Conservation (phyloP, 2,888 invertebrate genomes). For the Horisme vitalbata region DNA sequence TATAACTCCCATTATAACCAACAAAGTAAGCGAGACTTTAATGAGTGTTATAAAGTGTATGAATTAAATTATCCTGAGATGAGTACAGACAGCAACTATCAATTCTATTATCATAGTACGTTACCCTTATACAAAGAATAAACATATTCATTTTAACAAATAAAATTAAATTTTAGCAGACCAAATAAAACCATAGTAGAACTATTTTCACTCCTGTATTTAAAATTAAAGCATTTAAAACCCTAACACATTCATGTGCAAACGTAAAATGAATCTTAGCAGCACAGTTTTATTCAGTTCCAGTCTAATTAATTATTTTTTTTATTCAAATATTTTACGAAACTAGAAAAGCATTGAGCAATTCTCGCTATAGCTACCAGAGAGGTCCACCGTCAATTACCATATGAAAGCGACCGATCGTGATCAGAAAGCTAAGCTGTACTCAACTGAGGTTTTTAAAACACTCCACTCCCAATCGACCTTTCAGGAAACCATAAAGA, state of each 20-base stretch:
- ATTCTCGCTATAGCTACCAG: slow-evolving; percentile 3
- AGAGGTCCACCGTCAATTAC: slow-evolving; percentile 17
- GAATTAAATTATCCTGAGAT: slow-evolving; percentile 1
- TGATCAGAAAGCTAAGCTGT: slow-evolving; percentile 14
- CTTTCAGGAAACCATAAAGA: not conserved
- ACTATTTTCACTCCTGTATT: no score
- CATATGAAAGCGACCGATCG: slow-evolving; percentile 22
- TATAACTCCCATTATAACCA: not conserved
- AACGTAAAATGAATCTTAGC: not conserved
- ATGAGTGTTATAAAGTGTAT: not conserved
- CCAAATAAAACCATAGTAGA: no score
- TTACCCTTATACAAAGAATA: no score
- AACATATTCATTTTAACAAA: no score
- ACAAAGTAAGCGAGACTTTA: not conserved
- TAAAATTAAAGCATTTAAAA: no score
- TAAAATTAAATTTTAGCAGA: no score
- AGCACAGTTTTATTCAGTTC: not conserved
- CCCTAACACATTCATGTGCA: not conserved
- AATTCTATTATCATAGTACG: no score
- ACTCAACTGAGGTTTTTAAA: slow-evolving; percentile 4
- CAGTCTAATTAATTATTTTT: not conserved
- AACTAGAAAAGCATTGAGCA: slow-evolving; percentile 3
- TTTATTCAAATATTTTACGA: not conserved
- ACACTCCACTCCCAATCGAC: slow-evolving; percentile 1
- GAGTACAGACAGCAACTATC: not conserved